A percentile compares a stretch with the other conserved stretches of the same genome.
Evolutionary conservation across 2,113 vertebrate genomes (phyloP).

Genomic region (Campylomormyrus tamandua): DNA sequence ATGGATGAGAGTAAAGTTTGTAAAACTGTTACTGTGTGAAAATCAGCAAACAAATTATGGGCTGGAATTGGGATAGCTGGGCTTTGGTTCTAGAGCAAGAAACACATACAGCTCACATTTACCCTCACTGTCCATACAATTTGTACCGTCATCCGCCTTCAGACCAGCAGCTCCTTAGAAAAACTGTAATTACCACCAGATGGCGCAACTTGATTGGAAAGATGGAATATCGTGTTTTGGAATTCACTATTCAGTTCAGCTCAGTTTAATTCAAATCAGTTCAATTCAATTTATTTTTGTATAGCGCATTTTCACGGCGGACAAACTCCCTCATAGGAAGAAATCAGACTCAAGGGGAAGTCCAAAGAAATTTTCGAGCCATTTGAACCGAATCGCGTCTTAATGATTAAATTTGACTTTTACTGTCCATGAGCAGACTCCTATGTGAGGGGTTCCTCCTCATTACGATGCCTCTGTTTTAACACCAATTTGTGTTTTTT

Average conservation of each 20-base stretch:
- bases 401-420: neutral
- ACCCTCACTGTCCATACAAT: neutral
- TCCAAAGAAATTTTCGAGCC: neutral
- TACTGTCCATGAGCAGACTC: neutral
- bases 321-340: neutral
- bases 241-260: neutral
- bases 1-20: neutral
- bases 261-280: neutral
- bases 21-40: neutral
- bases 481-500: neutral
- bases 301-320: neutral
- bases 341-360: neutral
- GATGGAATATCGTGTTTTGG: neutral
- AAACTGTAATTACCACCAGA: neutral
- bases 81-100: neutral
- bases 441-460: neutral
- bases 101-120: neutral
- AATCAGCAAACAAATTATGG: neutral
- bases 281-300: neutral
- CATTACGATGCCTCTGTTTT: neutral
- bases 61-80: neutral
- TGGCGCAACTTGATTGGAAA: neutral
- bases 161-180: neutral
- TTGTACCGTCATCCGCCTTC: neutral
- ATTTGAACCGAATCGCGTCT: neutral